Conservation (phyloP, 2,888 invertebrate genomes). For the Allacma fusca region DNA sequence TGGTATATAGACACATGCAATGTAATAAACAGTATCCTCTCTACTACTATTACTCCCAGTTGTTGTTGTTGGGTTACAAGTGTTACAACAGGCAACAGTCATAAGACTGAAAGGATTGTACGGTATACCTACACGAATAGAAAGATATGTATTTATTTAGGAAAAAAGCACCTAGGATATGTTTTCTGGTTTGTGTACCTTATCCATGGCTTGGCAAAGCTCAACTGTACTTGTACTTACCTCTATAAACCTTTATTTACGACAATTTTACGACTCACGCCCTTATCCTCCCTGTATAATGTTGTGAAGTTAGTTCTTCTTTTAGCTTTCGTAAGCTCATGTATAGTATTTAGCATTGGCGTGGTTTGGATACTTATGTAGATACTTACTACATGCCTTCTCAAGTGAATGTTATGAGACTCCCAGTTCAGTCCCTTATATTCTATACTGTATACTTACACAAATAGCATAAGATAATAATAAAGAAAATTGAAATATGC, state of each 20-base stretch:
- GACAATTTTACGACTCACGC: constrained; percentile 12
- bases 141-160: no score
- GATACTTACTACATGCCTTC: not conserved
- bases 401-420: not conserved
- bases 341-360: not conserved
- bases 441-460: no score
- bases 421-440: not conserved
- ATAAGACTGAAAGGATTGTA: no score
- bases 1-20: not conserved
- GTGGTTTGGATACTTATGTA: not conserved
- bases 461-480: not conserved
- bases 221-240: not conserved
- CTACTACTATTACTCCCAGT: not conserved
- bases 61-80: no score
- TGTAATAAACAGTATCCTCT: not conserved
- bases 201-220: no score
- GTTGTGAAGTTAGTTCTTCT: constrained; percentile 1
- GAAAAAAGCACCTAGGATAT: no score
- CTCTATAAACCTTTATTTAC: constrained; percentile 12
- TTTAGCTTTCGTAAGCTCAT: constrained; percentile 4
- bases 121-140: no score
- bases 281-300: constrained; percentile 5
- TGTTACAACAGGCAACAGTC: no score
- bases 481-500: constrained; percentile 6
- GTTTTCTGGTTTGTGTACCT: no score